phyloP scores from a whole-genome alignment of 2,113 vertebrate genomes.

The Origma solitaria region DNA sequence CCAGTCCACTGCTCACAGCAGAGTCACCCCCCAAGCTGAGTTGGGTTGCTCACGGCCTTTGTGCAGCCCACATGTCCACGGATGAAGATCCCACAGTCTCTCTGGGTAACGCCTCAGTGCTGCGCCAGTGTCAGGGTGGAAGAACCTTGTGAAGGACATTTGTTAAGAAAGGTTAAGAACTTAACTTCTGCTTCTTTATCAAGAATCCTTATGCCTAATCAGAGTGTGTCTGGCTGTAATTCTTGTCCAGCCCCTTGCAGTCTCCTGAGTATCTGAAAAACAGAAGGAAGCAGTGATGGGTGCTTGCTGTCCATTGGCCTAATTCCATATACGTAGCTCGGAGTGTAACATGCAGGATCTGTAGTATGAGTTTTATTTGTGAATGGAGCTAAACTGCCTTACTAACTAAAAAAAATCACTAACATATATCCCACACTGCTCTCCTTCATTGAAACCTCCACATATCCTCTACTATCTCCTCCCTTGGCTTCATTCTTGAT shows the following conservation, averaged over 20 bases:
- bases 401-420: not conserved
- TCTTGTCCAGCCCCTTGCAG: not conserved
- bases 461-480: not conserved
- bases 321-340: not conserved
- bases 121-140: not conserved
- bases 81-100: not conserved
- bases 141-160: not conserved
- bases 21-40: not conserved
- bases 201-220: not conserved
- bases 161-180: not conserved
- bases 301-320: not conserved
- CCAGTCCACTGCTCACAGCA: not conserved
- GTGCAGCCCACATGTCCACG: not conserved
- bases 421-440: not conserved
- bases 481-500: accelerated
- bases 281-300: not conserved
- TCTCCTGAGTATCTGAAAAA: not conserved
- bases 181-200: not conserved
- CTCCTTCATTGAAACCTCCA: not conserved
- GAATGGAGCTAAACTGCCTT: not conserved
- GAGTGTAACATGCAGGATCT: not conserved
- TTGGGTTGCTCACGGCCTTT: not conserved
- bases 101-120: not conserved
- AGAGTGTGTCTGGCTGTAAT: not conserved
- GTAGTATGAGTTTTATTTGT: not conserved